phyloP scores from a whole-genome alignment of 1,140 invertebrate species.

The Magallana gigas region DNA sequence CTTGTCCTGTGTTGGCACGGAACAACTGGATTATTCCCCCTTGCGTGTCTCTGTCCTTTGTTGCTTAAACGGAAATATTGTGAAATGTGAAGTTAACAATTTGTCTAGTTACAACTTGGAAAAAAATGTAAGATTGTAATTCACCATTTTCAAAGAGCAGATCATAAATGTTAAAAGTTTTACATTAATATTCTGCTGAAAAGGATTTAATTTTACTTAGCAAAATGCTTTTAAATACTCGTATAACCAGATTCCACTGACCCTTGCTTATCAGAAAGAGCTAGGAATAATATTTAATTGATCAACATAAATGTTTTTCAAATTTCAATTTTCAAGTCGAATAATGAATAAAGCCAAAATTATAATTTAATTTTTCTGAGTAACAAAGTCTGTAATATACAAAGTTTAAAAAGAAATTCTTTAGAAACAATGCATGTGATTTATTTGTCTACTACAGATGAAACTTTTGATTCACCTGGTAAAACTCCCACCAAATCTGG shows the following conservation, averaged over 20 bases:
- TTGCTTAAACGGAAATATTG: neutral
- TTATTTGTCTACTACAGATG: conserved; percentile 18
- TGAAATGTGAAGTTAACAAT: too few relatives aligned
- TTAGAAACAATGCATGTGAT: neutral
- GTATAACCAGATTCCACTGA: neutral
- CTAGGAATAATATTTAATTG: conserved; percentile 12
- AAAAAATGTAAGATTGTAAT: too few relatives aligned
- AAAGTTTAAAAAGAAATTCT: neutral
- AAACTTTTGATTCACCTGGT: conserved; percentile 8
- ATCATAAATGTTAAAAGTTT: too few relatives aligned
- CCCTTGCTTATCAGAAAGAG: conserved; percentile 14
- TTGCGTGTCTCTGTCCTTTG: neutral
- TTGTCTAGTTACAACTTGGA: too few relatives aligned
- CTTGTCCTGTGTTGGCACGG: conserved; percentile 23
- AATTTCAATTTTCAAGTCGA: too few relatives aligned
- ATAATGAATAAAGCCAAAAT: too few relatives aligned
- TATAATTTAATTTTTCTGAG: too few relatives aligned
- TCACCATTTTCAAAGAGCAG: too few relatives aligned
- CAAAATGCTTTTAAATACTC: neutral
- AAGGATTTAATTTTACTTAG: neutral
- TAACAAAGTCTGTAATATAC: too few relatives aligned
- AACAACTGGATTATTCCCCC: neutral
- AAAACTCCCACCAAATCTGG: conserved; percentile 26
- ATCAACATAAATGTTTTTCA: neutral
- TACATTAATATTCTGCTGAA: too few relatives aligned